Percentiles rank a stretch among this genome's conserved stretches.
Conservation (phyloP, 2,888 invertebrate genomes). For the Agonopterix arenella region DNA sequence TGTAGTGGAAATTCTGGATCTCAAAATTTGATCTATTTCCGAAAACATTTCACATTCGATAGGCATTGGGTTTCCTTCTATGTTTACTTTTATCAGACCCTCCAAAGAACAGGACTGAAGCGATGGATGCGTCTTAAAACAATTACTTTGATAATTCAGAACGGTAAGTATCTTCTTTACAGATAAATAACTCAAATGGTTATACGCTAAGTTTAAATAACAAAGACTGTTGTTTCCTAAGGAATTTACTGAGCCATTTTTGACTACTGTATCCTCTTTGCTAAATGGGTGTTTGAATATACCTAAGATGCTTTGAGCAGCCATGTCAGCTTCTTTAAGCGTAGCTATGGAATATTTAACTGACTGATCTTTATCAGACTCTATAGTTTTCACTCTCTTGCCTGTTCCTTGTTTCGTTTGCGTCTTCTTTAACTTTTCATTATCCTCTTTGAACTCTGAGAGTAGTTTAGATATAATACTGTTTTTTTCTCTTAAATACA, state of each 20-base stretch:
- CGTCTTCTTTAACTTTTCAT: background rate
- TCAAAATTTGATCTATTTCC: too few relatives aligned
- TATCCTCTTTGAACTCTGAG: background rate
- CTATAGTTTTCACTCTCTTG: conserved; percentile 9
- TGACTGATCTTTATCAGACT: conserved; percentile 15
- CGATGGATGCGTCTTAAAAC: conserved; percentile 11
- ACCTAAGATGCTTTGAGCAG: conserved; percentile 21
- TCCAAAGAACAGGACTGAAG: background rate
- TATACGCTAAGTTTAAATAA: conserved; percentile 28
- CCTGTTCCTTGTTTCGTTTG: conserved; percentile 18
- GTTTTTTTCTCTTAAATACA: conserved; percentile 27
- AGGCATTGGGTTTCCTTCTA: conserved; percentile 32
- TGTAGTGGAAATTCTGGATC: too few relatives aligned
- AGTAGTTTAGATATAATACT: conserved; percentile 2
- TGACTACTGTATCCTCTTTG: conserved; percentile 18
- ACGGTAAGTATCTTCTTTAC: conserved; percentile 21
- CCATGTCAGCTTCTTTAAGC: conserved; percentile 17
- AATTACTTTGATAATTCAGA: conserved; percentile 20
- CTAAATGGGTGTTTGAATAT: conserved; percentile 33
- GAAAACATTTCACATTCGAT: too few relatives aligned
- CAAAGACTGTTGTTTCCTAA: conserved; percentile 23
- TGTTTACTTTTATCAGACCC: conserved; percentile 22
- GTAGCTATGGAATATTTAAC: background rate
- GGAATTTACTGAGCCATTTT: conserved; percentile 19
- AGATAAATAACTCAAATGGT: conserved; percentile 21